phyloP scores from a whole-genome alignment of 2,888 invertebrate genomes.

The Leuctra nigra region DNA sequence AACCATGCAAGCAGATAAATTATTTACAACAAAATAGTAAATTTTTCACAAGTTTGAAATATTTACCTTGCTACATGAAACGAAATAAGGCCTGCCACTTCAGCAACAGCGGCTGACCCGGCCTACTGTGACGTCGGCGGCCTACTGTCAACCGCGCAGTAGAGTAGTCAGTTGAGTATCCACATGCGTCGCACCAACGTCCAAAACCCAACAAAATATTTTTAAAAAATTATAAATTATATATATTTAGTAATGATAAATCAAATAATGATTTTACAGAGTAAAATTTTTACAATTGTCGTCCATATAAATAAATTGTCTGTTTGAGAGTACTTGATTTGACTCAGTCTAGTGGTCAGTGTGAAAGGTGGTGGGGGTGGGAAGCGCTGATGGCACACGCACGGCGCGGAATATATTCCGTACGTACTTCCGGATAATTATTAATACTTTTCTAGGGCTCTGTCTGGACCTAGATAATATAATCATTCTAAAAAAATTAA shows the following conservation, averaged over 20 bases:
- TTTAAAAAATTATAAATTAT: not conserved
- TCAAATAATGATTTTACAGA: not conserved
- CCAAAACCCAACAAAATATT: conserved; percentile 2
- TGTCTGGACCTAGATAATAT: not conserved
- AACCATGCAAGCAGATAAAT: not conserved
- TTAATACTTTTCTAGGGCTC: not conserved
- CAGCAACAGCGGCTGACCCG: conserved; percentile 32
- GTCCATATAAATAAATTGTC: not conserved
- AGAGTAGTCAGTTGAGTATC: conserved; percentile 21
- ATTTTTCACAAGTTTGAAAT: conserved; percentile 31
- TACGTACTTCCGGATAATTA: conserved; percentile 13
- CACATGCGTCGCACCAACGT: conserved; percentile 18
- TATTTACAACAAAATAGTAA: conserved; percentile 15
- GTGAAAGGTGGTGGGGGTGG: conserved; percentile 22
- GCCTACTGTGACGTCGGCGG: conserved; percentile 34
- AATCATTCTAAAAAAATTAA: too few species aligned
- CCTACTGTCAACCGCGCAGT: conserved; percentile 36
- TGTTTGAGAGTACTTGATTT: conserved; percentile 18
- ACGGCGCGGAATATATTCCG: conserved; percentile 7
- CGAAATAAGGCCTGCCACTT: conserved; percentile 32
- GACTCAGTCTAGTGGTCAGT: conserved; percentile 23
- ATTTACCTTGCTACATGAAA: conserved; percentile 41
- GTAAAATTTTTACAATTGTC: too few species aligned
- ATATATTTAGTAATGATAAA: not conserved
- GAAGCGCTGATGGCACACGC: conserved; percentile 13